phyloP scores from a whole-genome alignment of 2,113 vertebrate genomes.

The Myotis lucifugus region DNA sequence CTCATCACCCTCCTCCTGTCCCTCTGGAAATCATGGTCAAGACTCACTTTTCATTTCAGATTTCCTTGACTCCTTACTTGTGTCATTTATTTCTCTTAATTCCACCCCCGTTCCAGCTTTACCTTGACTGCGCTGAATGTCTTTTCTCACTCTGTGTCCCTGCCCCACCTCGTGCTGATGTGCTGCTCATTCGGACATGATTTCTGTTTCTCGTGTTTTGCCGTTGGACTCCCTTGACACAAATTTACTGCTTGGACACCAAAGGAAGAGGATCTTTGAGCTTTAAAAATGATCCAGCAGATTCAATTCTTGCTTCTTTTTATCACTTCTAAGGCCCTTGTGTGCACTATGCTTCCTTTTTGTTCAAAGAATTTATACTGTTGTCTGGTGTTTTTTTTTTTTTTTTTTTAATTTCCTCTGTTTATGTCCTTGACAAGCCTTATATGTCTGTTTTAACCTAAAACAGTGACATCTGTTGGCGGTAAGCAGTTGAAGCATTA shows the following conservation, averaged over 20 bases:
- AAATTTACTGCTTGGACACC: not conserved
- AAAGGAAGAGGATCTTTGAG: not conserved
- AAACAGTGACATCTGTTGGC: slow-evolving; percentile 47
- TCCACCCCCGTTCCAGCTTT: slow-evolving; percentile 73
- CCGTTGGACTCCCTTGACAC: not conserved
- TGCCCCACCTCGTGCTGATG: slow-evolving; percentile 66
- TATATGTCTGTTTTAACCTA: not conserved
- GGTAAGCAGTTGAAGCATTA: not conserved
- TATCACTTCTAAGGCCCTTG: not conserved
- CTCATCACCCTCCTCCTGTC: slow-evolving; percentile 78
- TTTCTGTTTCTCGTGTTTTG: not conserved
- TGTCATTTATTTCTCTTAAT: slow-evolving; percentile 74
- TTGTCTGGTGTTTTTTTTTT: not conserved
- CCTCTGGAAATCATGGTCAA: slow-evolving; percentile 84
- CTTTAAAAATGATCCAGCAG: not conserved
- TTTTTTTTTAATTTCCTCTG: not conserved
- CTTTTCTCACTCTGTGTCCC: slow-evolving; percentile 53
- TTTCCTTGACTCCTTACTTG: slow-evolving; percentile 77
- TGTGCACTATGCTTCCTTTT: not conserved
- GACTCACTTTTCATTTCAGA: slow-evolving; percentile 83
- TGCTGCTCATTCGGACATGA: not conserved
- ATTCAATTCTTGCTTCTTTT: not conserved
- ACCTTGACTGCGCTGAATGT: slow-evolving; percentile 66
- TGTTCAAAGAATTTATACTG: not conserved
- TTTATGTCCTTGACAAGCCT: not conserved